Evolutionary conservation across 1,140 invertebrate species (phyloP).

Genomic region (Drosophila sp.): DNA sequence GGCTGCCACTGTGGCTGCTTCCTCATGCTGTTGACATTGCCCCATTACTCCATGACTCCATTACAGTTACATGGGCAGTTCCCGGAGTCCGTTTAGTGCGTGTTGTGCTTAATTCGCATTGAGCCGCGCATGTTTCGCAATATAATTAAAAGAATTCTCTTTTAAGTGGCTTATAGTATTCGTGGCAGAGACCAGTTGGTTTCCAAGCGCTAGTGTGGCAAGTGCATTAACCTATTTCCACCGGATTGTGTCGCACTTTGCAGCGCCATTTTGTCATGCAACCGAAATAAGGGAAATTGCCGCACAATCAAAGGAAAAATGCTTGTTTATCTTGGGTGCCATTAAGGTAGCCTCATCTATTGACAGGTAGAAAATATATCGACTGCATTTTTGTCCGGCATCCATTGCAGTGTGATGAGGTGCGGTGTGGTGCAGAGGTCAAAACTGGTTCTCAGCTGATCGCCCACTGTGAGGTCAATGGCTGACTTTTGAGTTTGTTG

Average conservation of each 20-base stretch:
- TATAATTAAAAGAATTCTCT: conserved; percentile 61
- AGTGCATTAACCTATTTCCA: conserved; percentile 57
- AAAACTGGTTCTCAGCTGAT: conserved; percentile 73
- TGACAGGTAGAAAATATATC: conserved; percentile 84
- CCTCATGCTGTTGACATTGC: conserved; percentile 69
- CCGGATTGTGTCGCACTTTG: conserved; percentile 26
- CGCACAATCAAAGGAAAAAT: conserved; percentile 69
- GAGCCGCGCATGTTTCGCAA: conserved; percentile 52
- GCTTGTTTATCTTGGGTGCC: conserved; percentile 73
- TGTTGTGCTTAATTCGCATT: conserved; percentile 62
- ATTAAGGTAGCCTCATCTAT: conserved; percentile 81
- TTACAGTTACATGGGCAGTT: conserved; percentile 16
- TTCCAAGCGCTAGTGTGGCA: conserved; percentile 24
- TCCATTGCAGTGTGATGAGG: conserved; percentile 11
- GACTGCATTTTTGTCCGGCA: conserved; percentile 48
- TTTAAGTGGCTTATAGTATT: conserved; percentile 49
- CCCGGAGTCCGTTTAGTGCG: conserved; percentile 56
- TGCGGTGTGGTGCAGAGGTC: conserved; percentile 12
- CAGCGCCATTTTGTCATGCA: conserved; percentile 51
- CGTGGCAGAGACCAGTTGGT: neutral
- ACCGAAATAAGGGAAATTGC: conserved; percentile 3
- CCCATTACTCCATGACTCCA: conserved; percentile 66
- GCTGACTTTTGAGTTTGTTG: conserved; percentile 60
- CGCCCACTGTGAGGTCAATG: conserved; percentile 74
- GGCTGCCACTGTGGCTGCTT: conserved; percentile 14